Conservation (phyloP, 2,888 invertebrate genomes). For the Machimus rusticus region DNA sequence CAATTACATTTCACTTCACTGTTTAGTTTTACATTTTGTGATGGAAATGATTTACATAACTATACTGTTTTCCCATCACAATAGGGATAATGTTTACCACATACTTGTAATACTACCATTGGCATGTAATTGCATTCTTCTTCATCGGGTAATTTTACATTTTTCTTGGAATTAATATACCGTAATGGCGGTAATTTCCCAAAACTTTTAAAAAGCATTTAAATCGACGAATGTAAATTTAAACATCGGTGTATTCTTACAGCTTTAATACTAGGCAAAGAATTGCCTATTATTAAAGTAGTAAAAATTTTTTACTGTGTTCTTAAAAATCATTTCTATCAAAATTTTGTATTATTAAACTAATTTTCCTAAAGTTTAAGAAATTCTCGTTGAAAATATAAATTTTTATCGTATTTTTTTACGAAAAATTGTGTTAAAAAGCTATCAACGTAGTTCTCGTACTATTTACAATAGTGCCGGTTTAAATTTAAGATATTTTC, state of each 20-base stretch:
- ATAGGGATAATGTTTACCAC: background rate
- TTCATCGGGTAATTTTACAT: slow-evolving; percentile 2
- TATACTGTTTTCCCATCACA: background rate
- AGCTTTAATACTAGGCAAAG: background rate
- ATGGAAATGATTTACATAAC: background rate
- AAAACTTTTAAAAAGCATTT: background rate
- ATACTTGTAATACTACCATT: background rate
- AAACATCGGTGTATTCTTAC: background rate
- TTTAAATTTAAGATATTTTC: too few species aligned
- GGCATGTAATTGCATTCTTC: background rate
- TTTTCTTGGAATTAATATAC: background rate
- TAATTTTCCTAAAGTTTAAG: too few species aligned
- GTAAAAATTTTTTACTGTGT: slow-evolving; percentile 11
- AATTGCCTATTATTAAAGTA: background rate
- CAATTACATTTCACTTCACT: background rate
- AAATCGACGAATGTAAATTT: background rate
- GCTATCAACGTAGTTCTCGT: too few species aligned
- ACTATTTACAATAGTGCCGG: too few species aligned
- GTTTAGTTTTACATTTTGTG: background rate
- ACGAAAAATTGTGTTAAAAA: too few species aligned
- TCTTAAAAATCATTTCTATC: too few species aligned
- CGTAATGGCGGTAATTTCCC: background rate
- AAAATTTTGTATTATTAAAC: too few species aligned
- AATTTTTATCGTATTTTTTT: too few species aligned
- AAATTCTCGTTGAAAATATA: too few species aligned